Evolutionary conservation across 2,888 invertebrate genomes (phyloP), one percentile per base, ranked within the genome.

Genomic region (Agrypnus murinus): DNA sequence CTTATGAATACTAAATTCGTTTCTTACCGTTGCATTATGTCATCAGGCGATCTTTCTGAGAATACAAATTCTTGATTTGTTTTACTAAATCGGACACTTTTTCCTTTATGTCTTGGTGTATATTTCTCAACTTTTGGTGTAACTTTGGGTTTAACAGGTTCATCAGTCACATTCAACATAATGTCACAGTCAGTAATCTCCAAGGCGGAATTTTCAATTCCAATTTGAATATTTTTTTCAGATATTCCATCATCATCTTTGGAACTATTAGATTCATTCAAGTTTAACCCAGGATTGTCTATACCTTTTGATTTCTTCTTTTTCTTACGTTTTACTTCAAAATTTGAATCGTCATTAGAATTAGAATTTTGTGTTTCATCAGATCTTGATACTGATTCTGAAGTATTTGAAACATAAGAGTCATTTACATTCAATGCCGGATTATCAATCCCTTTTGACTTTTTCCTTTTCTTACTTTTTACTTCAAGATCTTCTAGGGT

Each of bases 21-120:
- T n/a, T n/a, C n/a, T n/a, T 12, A 65, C 65, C 25, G 43, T 43
- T 76, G 65, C 10, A 76, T 25, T 55, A 80, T 77, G 40, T 80
- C 78, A 38, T 80, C 48, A 10, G 66, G 14, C 19, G 12, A 57
- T n/a, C 43, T 79, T 57, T 75, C 78, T 8, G 81, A 80, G n/a
- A 83, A 83, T n/a, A 82, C 79, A 10, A 77, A 64, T 69, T 82
- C 80, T 69, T 81, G 74, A 4, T 79, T 81, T 0, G 80, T 76
- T 31, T 82, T 77, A 67, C 79, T 83, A 68, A 83, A 83, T 53
- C 82, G 76, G 0, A 83, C 78, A 36, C 72, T 77, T 63, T 75
- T 79, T 36, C 71, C 69, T 40, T 67, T 71, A 31, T 25, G 10
- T 14, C 12, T 43, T 14, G 32, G 32, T 9, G 32, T 53, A 1